Evolutionary conservation across 2,888 invertebrate species (phyloP).

Genomic region (Alloscopus bannaensis): DNA sequence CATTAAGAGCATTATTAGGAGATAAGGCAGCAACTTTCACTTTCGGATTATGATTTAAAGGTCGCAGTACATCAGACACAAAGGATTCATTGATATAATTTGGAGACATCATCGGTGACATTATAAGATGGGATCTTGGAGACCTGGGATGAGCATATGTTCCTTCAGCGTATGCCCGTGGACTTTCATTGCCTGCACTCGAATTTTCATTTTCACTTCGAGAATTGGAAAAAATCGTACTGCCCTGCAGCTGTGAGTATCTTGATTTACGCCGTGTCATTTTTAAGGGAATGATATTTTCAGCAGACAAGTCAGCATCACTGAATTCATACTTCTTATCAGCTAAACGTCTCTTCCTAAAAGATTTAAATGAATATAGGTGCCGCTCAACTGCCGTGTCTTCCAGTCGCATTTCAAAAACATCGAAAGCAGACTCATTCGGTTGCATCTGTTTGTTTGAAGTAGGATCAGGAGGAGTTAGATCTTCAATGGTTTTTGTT

Average conservation of each 20-base stretch:
- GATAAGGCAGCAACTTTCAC: slow-evolving; percentile 45
- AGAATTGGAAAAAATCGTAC: slow-evolving; percentile 24
- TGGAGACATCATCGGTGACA: slow-evolving; percentile 70
- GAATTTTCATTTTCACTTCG: slow-evolving; percentile 50
- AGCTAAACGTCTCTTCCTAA: slow-evolving; percentile 86
- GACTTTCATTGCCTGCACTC: slow-evolving; percentile 38
- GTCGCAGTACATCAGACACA: slow-evolving; percentile 61
- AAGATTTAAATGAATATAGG: slow-evolving; percentile 61
- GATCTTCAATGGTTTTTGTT: slow-evolving; percentile 21
- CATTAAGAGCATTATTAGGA: slow-evolving; percentile 40
- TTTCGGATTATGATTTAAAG: slow-evolving; percentile 63
- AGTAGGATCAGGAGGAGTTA: neutral
- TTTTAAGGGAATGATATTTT: slow-evolving; percentile 79
- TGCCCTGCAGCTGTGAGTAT: slow-evolving; percentile 30
- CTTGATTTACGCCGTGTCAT: slow-evolving; percentile 59
- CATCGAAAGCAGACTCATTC: slow-evolving; percentile 47
- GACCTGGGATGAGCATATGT: slow-evolving; percentile 64
- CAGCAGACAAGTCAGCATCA: slow-evolving; percentile 81
- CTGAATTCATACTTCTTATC: slow-evolving; percentile 96
- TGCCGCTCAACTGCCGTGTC: slow-evolving; percentile 48
- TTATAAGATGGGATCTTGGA: slow-evolving; percentile 60
- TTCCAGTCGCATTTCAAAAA: slow-evolving; percentile 54
- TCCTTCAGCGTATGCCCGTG: slow-evolving; percentile 24
- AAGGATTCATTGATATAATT: slow-evolving; percentile 46
- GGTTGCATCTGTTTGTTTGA: slow-evolving; percentile 11